Evolutionary conservation across 2,888 invertebrate genomes (phyloP), one percentile per base, ranked within the genome.

Genomic region (Nomada fucata): DNA sequence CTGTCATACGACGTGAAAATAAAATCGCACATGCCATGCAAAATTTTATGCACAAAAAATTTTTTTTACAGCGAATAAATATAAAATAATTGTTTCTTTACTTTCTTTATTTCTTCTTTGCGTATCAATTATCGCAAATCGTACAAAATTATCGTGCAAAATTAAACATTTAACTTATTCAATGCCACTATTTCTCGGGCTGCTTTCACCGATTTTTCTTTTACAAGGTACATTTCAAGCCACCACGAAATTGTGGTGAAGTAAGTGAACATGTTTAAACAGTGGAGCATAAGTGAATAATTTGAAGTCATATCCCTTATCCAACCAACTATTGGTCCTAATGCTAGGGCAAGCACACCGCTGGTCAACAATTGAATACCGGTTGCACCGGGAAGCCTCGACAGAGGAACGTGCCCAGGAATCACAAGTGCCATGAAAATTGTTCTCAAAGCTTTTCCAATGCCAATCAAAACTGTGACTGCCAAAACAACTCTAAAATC

Each of bases 351-450:
- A 15, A 96, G 95, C 4, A 96, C 91, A 0, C 96, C 97, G 87
- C 96, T 95, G 64, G 95, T 95, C 11, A 96, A 93, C 53, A 97
- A 92, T 90, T 96, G 96, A 64, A 97, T 94, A 0, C 97, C 97
- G 0, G 96, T 95, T 2, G 97, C 97, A 13, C 96, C 96, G 0
- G 97, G 96, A 78, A 97, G 91, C 77, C 96, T 95, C 82, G 96
- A 95, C 18, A 97, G 90, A 0, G 96, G 96, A 59, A 97, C 96
- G 90, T 97, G 95, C 0, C 95, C 95, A 2, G 97, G 96, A 88
- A 97, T 96, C 15, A 96, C 96, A 5, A 97, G 92, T 0, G 96
- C 96, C 95, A 97, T 96, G 89, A 97, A 97, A 9, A 97, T 96
- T 5, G 97, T 97, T 74, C 96, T 94, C 0, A 97, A 92, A 0